Conservation (phyloP, 1,140 invertebrate species). For the Drosophila leontia region DNA sequence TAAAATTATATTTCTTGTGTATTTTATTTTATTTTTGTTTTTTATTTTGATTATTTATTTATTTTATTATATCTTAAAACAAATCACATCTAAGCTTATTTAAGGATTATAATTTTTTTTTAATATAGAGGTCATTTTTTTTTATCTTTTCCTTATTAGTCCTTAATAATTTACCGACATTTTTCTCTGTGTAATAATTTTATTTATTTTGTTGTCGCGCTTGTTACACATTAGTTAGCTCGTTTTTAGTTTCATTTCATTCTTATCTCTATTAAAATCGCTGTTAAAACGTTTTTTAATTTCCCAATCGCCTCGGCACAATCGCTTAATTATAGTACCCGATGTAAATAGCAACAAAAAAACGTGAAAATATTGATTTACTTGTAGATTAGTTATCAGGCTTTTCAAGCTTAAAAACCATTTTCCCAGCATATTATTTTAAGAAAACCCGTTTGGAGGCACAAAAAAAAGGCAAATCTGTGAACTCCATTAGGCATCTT, state of each 20-base stretch:
- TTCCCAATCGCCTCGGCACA: slow-evolving; percentile 70
- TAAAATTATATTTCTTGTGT: too few relatives aligned
- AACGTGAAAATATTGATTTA: slow-evolving; percentile 27
- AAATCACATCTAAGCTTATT: too few relatives aligned
- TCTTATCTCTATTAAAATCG: slow-evolving; percentile 69
- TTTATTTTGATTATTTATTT: too few relatives aligned
- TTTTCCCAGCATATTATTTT: slow-evolving; percentile 35
- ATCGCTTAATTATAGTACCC: slow-evolving; percentile 78
- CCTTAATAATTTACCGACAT: rapidly evolving
- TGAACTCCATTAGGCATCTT: slow-evolving; percentile 40
- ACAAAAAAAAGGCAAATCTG: slow-evolving; percentile 26
- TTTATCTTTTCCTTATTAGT: too few relatives aligned
- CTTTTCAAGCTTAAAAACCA: slow-evolving; percentile 30
- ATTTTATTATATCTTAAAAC: too few relatives aligned
- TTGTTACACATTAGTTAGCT: slow-evolving; percentile 60
- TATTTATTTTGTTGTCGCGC: slow-evolving; percentile 62
- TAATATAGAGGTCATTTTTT: too few relatives aligned
- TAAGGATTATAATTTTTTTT: too few relatives aligned
- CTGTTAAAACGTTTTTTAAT: slow-evolving; percentile 78
- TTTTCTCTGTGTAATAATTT: neutral
- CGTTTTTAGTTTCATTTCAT: slow-evolving; percentile 30
- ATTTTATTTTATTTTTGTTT: too few relatives aligned
- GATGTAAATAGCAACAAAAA: slow-evolving; percentile 21
- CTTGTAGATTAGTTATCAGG: slow-evolving; percentile 37
- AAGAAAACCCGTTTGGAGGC: slow-evolving; percentile 32